Evolutionary conservation across 2,888 invertebrate species (phyloP).

Genomic region (Morpho achilles): DNA sequence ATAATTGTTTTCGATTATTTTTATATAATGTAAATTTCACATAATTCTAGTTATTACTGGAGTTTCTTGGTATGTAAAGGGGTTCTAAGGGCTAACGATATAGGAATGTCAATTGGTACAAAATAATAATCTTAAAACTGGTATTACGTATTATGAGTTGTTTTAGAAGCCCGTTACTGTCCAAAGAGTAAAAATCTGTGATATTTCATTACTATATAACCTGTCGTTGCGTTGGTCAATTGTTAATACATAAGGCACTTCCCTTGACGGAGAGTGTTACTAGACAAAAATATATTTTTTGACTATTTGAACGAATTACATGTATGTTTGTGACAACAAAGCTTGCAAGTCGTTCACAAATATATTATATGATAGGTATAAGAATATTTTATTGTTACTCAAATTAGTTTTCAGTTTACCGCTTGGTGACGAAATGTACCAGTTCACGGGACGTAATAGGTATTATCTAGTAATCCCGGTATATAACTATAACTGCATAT

Average conservation of each 20-base stretch:
- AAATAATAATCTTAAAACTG: conserved; percentile 47
- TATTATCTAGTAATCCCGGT: conserved; percentile 70
- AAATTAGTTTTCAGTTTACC: conserved; percentile 75
- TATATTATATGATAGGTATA: conserved; percentile 72
- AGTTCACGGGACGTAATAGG: conserved; percentile 76
- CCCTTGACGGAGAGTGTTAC: conserved; percentile 59
- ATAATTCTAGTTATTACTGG: conserved; percentile 66
- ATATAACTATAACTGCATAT: conserved; percentile 47
- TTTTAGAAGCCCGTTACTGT: conserved; percentile 72
- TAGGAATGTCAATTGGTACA: conserved; percentile 63
- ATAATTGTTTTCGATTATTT: conserved; percentile 54
- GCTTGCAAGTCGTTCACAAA: conserved; percentile 72
- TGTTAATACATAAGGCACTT: conserved; percentile 74
- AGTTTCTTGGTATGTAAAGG: conserved; percentile 72
- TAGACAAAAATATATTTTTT: conserved; percentile 80
- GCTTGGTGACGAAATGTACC: conserved; percentile 76
- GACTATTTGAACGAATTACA: conserved; percentile 77
- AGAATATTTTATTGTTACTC: conserved; percentile 79
- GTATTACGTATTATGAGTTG: conserved; percentile 33
- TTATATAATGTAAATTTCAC: conserved; percentile 63
- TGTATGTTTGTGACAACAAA: conserved; percentile 69
- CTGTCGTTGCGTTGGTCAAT: conserved; percentile 79
- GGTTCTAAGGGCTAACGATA: conserved; percentile 56
- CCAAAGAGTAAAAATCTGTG: conserved; percentile 80
- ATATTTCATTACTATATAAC: conserved; percentile 74